Evolutionary conservation across 2,888 invertebrate species (phyloP), one percentile per base, ranked within the genome.

Genomic region (Zele albiditarsus): DNA sequence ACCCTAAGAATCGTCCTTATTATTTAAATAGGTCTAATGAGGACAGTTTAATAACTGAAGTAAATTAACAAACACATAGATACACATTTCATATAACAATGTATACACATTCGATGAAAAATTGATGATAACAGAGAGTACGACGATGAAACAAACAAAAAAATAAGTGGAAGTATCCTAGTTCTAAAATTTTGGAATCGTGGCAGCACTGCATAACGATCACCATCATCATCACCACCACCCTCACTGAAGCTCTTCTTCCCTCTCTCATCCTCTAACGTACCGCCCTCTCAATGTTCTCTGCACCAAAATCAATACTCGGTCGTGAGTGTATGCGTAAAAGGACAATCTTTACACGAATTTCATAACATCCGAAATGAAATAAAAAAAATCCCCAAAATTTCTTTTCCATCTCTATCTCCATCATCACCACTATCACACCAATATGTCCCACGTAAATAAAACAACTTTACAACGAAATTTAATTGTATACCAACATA

Each of bases 261-360:
- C 46, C 46, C 46, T 46, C 42, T 49, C 46, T 46, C 46, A n/a
- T 46, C n/a, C n/a, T n/a, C 46, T 46, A 46, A 46, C n/a, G 46
- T 53, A 20, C 53, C n/a, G 38, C 20, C 20, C 20, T 53, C 53
- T 20, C 53, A 53, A 53, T 20, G 53, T 20, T n/a, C 53, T 33
- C 74, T 70, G 62, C 38, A 82, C 82, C 82, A 84, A 86, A 89
- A 89, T 89, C 88, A 89, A 89, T 89, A 89, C 88, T 86, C 82
- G 85, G 85, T 85, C 85, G 85, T 84, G 84, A 77, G 66, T 53
- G 20, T 53, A 23, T 23, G 49, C 49, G 42, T 67, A 71, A 66
- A 53, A 69, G 74, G 82, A 81, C 82, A 84, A 81, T 80, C 80
- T 82, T 38, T 83, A 80, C 53, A 85, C 84, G 83, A 81, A 85